Conservation (phyloP, 2,797 vertebrate species). For the Pantherophis alleghaniensis region DNA sequence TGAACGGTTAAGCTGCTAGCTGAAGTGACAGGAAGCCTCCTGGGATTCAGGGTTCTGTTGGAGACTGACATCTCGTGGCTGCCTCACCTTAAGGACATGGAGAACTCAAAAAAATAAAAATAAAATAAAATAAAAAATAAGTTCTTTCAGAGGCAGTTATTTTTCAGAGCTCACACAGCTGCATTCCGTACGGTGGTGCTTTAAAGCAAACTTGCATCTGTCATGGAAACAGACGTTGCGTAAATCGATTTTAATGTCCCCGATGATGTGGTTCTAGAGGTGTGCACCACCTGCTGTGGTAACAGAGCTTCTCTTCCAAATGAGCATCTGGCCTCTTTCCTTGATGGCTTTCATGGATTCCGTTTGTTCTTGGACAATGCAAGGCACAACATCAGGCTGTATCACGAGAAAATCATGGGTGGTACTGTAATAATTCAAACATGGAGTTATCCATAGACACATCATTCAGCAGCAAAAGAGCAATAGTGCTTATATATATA, state of each 20-base stretch:
- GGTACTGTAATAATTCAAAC: not conserved
- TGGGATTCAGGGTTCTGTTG: not conserved
- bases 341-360: not conserved
- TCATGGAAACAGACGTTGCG: not conserved
- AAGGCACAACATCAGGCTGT: not conserved
- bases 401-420: not conserved
- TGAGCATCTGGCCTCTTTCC: constrained; percentile 39
- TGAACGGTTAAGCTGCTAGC: constrained; percentile 8
- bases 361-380: no score
- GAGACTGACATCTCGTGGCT: not conserved
- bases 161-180: rapidly evolving
- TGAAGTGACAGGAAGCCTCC: not conserved
- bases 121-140: no score
- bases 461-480: not conserved
- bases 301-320: constrained; percentile 35
- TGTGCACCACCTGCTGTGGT: constrained; percentile 38
- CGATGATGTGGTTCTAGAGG: rapidly evolving
- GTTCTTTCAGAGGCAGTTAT: constrained; percentile 16
- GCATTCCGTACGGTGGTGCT: rapidly evolving
- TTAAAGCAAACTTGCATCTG: rapidly evolving
- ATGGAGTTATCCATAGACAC: constrained; percentile 45
- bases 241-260: rapidly evolving
- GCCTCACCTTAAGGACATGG: constrained; percentile 26
- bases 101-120: not conserved
- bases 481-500: no score